Conservation (phyloP, 1,140 invertebrate species). For the Aphelenchoides fujianensis region DNA sequence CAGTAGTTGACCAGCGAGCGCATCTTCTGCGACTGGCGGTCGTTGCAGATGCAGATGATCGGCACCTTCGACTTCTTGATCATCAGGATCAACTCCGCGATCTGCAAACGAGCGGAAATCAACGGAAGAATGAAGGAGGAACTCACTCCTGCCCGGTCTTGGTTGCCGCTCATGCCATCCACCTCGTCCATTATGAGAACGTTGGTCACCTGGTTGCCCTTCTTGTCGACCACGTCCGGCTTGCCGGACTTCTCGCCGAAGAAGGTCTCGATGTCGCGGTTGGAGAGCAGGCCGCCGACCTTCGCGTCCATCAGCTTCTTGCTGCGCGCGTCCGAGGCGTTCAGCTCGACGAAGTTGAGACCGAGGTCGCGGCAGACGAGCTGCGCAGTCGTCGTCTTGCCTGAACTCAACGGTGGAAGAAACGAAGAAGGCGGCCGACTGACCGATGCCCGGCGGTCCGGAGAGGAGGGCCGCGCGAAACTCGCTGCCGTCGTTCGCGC, state of each 20-base stretch:
- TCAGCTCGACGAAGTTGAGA: conserved; percentile 69
- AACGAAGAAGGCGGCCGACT: too few species aligned
- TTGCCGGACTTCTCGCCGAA: background rate
- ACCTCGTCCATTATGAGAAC: conserved; percentile 99
- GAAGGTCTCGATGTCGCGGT: conserved; percentile 35
- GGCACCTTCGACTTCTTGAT: conserved; percentile 87
- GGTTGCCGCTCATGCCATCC: conserved; percentile 98
- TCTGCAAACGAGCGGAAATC: too few species aligned
- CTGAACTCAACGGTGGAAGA: too few species aligned
- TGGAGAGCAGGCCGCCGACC: conserved; percentile 73
- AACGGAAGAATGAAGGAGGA: conserved; percentile 24
- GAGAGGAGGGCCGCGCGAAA: conserved; percentile 89
- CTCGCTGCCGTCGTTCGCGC: conserved; percentile 45
- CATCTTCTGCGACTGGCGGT: conserved; percentile 88
- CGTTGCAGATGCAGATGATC: conserved; percentile 98
- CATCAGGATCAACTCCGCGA: conserved; percentile 78
- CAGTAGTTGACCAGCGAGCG: conserved; percentile 87
- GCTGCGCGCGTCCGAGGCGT: conserved; percentile 80
- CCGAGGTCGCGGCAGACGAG: conserved; percentile 81
- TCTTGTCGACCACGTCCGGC: background rate
- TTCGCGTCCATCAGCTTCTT: conserved; percentile 81
- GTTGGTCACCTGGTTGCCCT: conserved; percentile 67
- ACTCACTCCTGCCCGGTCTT: conserved; percentile 91
- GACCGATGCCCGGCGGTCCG: conserved; percentile 81
- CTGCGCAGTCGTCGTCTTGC: conserved; percentile 70